These are phyloP conservation scores for Misgurnus mizolepis DNA, from an alignment of 2,113 vertebrate genomes.

Conservation along the genomic window DNA sequence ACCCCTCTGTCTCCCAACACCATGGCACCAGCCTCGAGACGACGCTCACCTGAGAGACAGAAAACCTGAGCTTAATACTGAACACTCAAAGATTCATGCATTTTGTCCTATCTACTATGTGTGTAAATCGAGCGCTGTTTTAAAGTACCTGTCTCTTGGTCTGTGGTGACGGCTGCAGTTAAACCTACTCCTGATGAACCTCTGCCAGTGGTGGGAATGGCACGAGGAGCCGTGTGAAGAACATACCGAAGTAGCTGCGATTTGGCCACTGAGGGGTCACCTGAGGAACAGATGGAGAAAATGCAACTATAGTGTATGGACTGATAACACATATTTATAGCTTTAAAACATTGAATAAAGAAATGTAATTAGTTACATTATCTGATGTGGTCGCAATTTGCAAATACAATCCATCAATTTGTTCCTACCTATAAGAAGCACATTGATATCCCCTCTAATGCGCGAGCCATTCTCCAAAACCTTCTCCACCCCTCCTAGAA, in stretches of 20 bases:
- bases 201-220: constrained; percentile 93
- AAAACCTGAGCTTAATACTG: neutral
- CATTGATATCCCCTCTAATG: constrained; percentile 95
- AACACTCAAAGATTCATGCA: too few relatives aligned
- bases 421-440: constrained; percentile 91
- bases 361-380: too few relatives aligned
- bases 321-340: neutral
- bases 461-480: constrained; percentile 91
- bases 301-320: neutral
- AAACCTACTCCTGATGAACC: constrained; percentile 95
- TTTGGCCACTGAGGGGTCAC: constrained; percentile 95
- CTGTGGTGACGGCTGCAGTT: constrained; percentile 92
- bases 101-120: neutral
- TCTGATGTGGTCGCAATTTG: neutral
- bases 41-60: constrained; percentile 82
- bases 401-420: neutral
- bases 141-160: constrained; percentile 91
- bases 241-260: constrained; percentile 96
- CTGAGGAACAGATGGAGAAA: constrained; percentile 62
- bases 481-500: constrained; percentile 94
- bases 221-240: constrained; percentile 87
- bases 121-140: neutral
- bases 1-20: constrained; percentile 93
- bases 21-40: constrained; percentile 95
- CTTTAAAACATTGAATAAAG: neutral